Evolutionary conservation across 2,888 invertebrate genomes (phyloP).

Genomic region (Yponomeuta cagnagella): DNA sequence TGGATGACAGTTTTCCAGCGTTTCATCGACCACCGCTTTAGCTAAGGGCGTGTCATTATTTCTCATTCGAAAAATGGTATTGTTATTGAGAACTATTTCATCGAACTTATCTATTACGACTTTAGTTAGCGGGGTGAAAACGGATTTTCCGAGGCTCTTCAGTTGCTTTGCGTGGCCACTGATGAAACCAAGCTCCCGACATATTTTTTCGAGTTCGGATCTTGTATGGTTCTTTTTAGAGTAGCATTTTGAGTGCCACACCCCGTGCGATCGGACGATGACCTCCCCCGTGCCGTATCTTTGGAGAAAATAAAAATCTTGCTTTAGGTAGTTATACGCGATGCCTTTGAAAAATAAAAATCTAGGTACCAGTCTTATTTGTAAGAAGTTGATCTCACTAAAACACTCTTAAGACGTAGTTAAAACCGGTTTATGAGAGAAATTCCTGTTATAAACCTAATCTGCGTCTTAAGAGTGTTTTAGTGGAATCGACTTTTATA

Average conservation of each 20-base stretch:
- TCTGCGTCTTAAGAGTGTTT: too few species aligned
- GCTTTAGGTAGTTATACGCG: background rate
- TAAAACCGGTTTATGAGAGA: too few species aligned
- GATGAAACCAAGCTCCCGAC: constrained; percentile 77
- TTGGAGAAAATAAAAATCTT: constrained; percentile 27
- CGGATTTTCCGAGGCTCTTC: constrained; percentile 31
- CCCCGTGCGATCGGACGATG: constrained; percentile 78
- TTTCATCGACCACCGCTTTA: constrained; percentile 34
- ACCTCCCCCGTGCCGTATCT: constrained; percentile 80
- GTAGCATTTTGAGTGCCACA: constrained; percentile 84
- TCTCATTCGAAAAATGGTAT: constrained; percentile 52
- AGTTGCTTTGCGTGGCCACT: constrained; percentile 70
- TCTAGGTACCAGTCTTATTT: too few species aligned
- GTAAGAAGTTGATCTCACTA: too few species aligned
- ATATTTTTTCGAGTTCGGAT: constrained; percentile 75
- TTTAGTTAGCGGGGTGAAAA: constrained; percentile 40
- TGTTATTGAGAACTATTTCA: constrained; percentile 55
- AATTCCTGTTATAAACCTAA: too few species aligned
- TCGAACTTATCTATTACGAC: constrained; percentile 49
- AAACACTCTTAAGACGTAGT: too few species aligned
- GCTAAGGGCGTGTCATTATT: constrained; percentile 55
- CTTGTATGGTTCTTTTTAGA: constrained; percentile 68
- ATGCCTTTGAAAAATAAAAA: background rate
- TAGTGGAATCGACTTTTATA: too few species aligned
- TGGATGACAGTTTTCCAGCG: constrained; percentile 52